phyloP scores from a whole-genome alignment of 2,797 vertebrate species.

The Coendou prehensilis region DNA sequence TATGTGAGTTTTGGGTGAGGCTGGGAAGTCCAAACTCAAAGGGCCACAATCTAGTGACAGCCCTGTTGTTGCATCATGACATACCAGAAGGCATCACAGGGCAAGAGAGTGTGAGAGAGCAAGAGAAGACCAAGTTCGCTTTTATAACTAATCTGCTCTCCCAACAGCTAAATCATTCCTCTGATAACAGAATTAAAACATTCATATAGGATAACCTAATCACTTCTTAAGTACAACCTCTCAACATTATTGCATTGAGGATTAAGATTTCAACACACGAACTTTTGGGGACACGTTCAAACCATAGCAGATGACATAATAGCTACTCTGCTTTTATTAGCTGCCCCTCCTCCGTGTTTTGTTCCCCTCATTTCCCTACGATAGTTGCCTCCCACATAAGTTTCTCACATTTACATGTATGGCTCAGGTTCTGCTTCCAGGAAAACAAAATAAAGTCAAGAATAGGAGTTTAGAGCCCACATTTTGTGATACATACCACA shows the following conservation, averaged over 20 bases:
- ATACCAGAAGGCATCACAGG: not conserved
- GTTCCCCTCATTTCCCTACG: not conserved
- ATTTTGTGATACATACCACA: not conserved
- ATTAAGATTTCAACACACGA: not conserved
- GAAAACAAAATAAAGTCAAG: conserved; percentile 24
- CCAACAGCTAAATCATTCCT: not conserved
- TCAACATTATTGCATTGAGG: not conserved
- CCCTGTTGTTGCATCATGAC: not conserved
- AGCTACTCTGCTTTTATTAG: not conserved
- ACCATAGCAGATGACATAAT: not conserved
- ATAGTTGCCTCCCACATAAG: not conserved
- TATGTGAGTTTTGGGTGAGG: not conserved
- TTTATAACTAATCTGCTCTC: not conserved
- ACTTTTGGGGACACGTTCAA: not conserved
- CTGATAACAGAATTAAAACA: not conserved
- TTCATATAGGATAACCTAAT: not conserved
- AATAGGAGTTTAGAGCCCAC: not conserved
- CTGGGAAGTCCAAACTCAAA: not conserved
- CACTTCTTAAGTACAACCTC: not conserved
- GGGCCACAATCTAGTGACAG: not conserved
- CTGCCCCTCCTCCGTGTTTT: not conserved
- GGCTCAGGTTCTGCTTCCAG: not conserved
- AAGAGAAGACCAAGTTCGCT: not conserved
- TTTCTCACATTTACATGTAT: not conserved
- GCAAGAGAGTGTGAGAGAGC: not conserved